Conservation (phyloP, 2,888 invertebrate species). For the Yponomeuta evonymella region DNA sequence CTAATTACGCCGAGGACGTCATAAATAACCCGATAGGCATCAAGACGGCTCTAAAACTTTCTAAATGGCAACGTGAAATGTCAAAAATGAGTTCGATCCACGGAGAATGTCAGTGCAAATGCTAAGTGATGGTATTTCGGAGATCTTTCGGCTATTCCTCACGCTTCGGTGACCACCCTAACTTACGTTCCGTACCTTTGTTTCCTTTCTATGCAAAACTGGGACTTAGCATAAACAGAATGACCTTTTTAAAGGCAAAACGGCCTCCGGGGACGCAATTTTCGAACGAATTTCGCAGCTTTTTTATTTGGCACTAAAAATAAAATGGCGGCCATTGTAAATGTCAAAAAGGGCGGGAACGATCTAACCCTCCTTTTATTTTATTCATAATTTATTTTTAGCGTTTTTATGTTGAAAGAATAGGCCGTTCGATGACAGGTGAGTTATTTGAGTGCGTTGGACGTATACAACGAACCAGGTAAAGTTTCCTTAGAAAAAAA, state of each 20-base stretch:
- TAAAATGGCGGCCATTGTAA: conserved; percentile 12
- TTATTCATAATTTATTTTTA: conserved; percentile 3
- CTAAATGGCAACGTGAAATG: neutral
- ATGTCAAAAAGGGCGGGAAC: conserved; percentile 18
- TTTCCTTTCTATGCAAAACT: neutral
- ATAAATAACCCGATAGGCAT: neutral
- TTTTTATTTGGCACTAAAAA: conserved; percentile 2
- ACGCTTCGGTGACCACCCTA: neutral
- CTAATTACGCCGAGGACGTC: neutral
- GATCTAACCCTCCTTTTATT: neutral
- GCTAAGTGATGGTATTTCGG: neutral
- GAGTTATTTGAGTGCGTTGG: neutral
- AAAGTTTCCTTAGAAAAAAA: too few relatives aligned
- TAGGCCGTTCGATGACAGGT: neutral
- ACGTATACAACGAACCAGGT: too few relatives aligned
- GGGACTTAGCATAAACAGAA: neutral
- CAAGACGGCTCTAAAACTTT: neutral
- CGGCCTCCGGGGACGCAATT: neutral
- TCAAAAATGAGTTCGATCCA: neutral
- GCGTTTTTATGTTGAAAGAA: neutral
- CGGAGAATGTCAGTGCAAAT: neutral
- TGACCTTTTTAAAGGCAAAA: neutral
- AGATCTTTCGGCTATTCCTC: neutral
- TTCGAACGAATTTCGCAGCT: neutral
- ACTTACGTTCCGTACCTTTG: neutral